Evolutionary conservation across 2,113 vertebrate genomes (phyloP), one percentile per base, ranked within the genome.

Genomic region (Barnardius zonarius): DNA sequence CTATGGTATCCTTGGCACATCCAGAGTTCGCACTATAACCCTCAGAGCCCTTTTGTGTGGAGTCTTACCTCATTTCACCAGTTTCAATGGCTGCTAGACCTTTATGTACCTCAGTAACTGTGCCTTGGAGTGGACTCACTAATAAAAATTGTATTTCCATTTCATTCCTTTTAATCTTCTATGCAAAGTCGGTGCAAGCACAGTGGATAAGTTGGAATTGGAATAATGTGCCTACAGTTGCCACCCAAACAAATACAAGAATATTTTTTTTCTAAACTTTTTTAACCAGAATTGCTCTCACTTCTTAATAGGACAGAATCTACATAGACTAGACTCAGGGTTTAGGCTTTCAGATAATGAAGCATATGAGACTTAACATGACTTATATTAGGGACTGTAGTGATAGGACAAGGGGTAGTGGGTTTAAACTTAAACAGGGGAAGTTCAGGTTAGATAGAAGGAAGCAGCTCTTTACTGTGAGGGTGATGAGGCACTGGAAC

Each of bases 131-230:
- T 43, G 24, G 33, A 59, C 43, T 72, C 55, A n/a, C 52, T 85
- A 81, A 88, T 83, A 90, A 96, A 92, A 94, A 68, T 28, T 72
- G 77, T 46, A 82, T 97, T 97, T 97, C 83, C 23, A 33, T 73
- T 41, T 96, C 78, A 75, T 92, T 90, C 25, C 17, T 33, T 83
- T 95, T 85, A 87, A 66, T 20, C n/a, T 85, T 67, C 61, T 80
- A 3, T 68, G 73, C 35, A 82, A 91, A 88, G n/a, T 79, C 48
- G 80, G 39, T 68, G 27, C 51, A 95, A 90, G 90, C 61, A 59
- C 25, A 82, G 66, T 73, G 69, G 68, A 17, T 96, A 39, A 39
- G 39, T 39, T 39, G 39, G 39, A 39, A 39, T 39, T 39, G 39
- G 39, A 39, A 39, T 39, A 39, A 39, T 39, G 82, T 73, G 44